These are phyloP conservation scores for Candidula unifasciata DNA, from an alignment of 2,888 invertebrate species.

Conservation along the genomic window DNA sequence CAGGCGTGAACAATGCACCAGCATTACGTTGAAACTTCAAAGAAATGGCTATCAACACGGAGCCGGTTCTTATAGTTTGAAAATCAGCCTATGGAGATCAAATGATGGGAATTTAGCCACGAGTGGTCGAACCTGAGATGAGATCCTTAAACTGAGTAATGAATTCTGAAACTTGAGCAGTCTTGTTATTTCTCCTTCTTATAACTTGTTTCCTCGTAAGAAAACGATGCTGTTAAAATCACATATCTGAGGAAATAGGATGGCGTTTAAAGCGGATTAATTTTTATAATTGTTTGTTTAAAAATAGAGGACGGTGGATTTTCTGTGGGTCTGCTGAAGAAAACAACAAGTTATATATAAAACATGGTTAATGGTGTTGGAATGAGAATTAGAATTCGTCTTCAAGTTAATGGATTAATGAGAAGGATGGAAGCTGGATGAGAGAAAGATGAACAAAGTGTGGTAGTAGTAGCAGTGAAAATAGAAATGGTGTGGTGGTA, in stretches of 20 bases:
- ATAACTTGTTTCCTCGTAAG: neutral
- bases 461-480: too few species aligned
- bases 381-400: too few species aligned
- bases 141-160: neutral
- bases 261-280: neutral
- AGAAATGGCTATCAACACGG: conserved; percentile 35
- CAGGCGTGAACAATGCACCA: conserved; percentile 38
- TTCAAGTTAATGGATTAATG: too few species aligned
- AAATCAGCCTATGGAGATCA: conserved; percentile 36
- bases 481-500: too few species aligned
- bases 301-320: too few species aligned
- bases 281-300: too few species aligned
- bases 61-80: conserved; percentile 23
- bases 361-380: too few species aligned
- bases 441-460: too few species aligned
- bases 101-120: conserved; percentile 26
- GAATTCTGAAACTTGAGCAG: conserved; percentile 18
- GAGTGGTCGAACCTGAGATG: conserved; percentile 11
- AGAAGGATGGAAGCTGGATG: too few species aligned
- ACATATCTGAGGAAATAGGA: neutral
- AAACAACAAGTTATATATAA: too few species aligned
- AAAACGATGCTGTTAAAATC: neutral
- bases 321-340: too few species aligned
- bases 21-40: conserved; percentile 44
- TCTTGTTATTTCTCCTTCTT: neutral